Conservation (phyloP, 2,797 vertebrate species). For the Myotis vivesi region DNA sequence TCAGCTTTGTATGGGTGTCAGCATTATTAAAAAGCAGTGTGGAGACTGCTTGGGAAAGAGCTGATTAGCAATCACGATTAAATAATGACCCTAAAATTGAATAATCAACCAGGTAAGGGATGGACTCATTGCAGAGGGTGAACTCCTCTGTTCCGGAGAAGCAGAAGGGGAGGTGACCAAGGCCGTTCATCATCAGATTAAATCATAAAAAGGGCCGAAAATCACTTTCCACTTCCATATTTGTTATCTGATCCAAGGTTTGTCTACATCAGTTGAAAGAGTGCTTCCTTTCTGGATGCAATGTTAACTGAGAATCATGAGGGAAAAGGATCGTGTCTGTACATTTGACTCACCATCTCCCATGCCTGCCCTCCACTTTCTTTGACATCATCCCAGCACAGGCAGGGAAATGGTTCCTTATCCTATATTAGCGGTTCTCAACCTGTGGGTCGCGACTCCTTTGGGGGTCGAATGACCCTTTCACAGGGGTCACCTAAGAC, state of each 20-base stretch:
- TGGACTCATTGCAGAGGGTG: neutral
- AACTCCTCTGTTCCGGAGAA: neutral
- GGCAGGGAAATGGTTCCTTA: neutral
- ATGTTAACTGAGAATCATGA: neutral
- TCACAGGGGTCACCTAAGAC: too few relatives aligned
- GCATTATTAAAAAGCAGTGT: conserved; percentile 2
- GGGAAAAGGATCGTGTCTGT: neutral
- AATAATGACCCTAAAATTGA: neutral
- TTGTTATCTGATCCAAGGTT: neutral
- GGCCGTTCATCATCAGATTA: neutral
- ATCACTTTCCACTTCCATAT: conserved; percentile 3
- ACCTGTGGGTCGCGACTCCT: too few relatives aligned
- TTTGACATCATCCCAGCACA: neutral
- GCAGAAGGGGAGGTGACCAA: neutral
- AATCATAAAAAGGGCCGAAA: conserved; percentile 30
- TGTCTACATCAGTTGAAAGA: conserved; percentile 8
- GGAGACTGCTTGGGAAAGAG: neutral
- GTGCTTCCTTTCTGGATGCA: conserved; percentile 11
- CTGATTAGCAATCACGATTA: neutral
- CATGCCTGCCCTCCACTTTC: neutral
- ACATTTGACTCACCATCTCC: neutral
- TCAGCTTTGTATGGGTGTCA: neutral
- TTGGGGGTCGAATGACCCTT: too few relatives aligned
- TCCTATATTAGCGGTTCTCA: too few relatives aligned
- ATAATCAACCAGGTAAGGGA: neutral